Evolutionary conservation across 2,797 vertebrate genomes (phyloP).

Genomic region (Artibeus jamaicensis): DNA sequence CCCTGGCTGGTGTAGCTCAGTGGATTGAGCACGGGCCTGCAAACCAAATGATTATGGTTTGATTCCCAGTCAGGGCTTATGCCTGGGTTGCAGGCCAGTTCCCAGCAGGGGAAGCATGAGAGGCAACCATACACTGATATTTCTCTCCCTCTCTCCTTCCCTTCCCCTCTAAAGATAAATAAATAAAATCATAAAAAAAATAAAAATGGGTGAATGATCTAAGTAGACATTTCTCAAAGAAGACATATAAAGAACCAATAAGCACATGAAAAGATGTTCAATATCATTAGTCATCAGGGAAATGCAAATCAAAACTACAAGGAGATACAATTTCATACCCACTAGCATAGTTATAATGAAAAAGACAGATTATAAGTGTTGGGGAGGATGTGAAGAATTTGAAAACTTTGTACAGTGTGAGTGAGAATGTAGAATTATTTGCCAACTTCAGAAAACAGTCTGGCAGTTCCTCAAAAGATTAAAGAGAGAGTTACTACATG

Average conservation of each 20-base stretch:
- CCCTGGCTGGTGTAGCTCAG: too few species aligned
- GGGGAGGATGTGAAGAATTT: background rate
- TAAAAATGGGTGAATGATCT: too few species aligned
- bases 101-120: too few species aligned
- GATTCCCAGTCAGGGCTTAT: too few species aligned
- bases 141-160: too few species aligned
- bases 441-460: background rate
- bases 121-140: too few species aligned
- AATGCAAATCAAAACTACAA: background rate
- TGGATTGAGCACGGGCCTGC: too few species aligned
- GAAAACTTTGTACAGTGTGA: background rate
- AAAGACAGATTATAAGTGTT: background rate
- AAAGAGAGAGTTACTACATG: background rate
- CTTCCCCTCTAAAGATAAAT: too few species aligned
- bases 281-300: background rate
- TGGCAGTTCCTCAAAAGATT: background rate
- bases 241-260: background rate
- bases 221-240: background rate
- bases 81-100: too few species aligned
- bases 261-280: background rate
- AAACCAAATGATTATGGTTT: too few species aligned
- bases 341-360: background rate
- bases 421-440: background rate
- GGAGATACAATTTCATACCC: background rate
- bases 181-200: too few species aligned